These are phyloP conservation scores for Blera fallax DNA, from an alignment of 2,888 invertebrate genomes.

Conservation along the genomic window DNA sequence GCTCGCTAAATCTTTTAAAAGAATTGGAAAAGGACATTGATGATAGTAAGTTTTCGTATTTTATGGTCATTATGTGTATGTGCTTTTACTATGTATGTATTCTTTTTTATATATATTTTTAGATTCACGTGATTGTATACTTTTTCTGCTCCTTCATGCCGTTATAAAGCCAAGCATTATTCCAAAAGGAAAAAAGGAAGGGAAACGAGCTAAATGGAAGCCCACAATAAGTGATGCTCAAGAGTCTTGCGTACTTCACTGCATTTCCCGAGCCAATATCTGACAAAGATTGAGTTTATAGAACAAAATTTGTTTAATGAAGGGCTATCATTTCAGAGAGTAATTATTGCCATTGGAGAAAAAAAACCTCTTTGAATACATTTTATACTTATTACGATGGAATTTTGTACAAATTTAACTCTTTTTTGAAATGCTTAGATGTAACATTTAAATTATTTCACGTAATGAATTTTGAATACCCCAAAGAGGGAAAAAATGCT, in stretches of 20 bases:
- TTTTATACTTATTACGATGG: slow-evolving; percentile 27
- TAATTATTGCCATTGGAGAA: too few relatives aligned
- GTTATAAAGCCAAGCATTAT: not conserved
- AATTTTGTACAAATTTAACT: slow-evolving; percentile 23
- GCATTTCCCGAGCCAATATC: not conserved
- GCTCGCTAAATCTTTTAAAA: not conserved
- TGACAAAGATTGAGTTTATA: not conserved
- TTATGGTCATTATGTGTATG: not conserved
- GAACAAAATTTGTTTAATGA: not conserved
- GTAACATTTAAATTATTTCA: slow-evolving; percentile 10
- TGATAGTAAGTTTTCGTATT: not conserved
- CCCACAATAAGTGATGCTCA: not conserved
- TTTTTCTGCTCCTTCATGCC: not conserved
- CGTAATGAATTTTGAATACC: not conserved
- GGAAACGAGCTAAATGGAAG: not conserved
- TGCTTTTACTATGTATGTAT: not conserved
- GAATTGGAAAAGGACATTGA: not conserved
- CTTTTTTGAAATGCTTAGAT: not conserved
- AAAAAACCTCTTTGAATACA: not conserved
- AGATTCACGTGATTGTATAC: not conserved
- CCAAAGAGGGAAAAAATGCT: not conserved
- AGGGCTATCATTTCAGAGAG: not conserved
- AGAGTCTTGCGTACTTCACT: not conserved
- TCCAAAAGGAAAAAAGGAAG: not conserved
- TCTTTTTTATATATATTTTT: not conserved